Evolutionary conservation across 2,888 invertebrate species (phyloP).

Genomic region (Allacma fusca): DNA sequence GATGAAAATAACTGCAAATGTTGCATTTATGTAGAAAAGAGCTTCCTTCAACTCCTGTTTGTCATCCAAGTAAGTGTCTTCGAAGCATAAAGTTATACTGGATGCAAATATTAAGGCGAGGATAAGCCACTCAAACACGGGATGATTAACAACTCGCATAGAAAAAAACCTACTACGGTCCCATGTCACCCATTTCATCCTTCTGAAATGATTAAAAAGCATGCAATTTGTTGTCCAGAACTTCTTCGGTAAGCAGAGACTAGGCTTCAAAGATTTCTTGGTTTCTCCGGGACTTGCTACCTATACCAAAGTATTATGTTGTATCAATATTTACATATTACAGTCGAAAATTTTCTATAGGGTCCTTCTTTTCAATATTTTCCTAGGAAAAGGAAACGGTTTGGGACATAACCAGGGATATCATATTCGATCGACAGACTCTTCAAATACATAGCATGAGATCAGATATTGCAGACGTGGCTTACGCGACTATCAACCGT

Average conservation of each 20-base stretch:
- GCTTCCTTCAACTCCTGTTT: conserved; percentile 65
- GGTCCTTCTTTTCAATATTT: too few species aligned
- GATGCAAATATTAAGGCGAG: conserved; percentile 91
- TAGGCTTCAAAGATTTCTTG: background rate
- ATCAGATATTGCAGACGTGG: too few species aligned
- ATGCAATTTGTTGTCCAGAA: conserved; percentile 56
- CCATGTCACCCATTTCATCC: conserved; percentile 13
- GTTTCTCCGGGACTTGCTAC: background rate
- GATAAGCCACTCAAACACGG: conserved; percentile 93
- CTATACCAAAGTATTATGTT: too few species aligned
- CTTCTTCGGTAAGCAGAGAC: conserved; percentile 52
- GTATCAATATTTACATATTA: too few species aligned
- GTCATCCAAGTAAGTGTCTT: conserved; percentile 91
- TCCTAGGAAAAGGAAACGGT: too few species aligned
- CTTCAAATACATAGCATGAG: too few species aligned
- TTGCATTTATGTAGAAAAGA: conserved; percentile 76
- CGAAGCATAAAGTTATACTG: conserved; percentile 92
- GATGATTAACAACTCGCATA: conserved; percentile 67
- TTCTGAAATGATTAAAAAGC: conserved; percentile 39
- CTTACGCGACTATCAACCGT: too few species aligned
- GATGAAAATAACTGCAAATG: conserved; percentile 89
- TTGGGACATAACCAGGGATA: too few species aligned
- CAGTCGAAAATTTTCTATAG: too few species aligned
- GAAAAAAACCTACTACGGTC: conserved; percentile 3
- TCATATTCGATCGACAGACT: too few species aligned